phyloP scores from a whole-genome alignment of 2,888 invertebrate genomes.

The Cantharis rufa region DNA sequence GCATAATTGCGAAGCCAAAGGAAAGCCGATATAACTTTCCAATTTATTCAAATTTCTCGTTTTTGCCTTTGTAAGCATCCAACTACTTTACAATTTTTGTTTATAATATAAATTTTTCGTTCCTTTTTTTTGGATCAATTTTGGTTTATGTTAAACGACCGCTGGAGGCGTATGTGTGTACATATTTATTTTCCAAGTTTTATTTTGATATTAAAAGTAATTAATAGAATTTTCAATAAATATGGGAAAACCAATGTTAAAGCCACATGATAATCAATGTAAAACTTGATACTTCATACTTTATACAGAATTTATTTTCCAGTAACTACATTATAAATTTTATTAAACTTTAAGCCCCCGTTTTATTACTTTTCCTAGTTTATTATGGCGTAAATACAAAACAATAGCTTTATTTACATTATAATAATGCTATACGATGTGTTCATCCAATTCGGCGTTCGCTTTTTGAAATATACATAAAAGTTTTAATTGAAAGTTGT shows the following conservation, averaged over 20 bases:
- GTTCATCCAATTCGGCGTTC: not conserved
- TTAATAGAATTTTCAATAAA: too few relatives aligned
- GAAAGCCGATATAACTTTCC: not conserved
- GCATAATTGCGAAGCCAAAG: not conserved
- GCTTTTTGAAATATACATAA: not conserved
- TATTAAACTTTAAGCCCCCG: not conserved
- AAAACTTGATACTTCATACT: not conserved
- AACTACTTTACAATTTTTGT: too few relatives aligned
- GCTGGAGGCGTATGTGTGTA: too few relatives aligned
- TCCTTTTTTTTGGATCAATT: too few relatives aligned
- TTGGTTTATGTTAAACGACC: too few relatives aligned
- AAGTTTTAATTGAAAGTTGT: not conserved
- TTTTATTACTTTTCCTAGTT: not conserved
- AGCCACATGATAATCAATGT: too few relatives aligned
- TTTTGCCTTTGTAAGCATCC: too few relatives aligned
- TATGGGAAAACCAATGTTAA: too few relatives aligned
- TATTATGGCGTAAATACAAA: not conserved
- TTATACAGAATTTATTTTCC: not conserved
- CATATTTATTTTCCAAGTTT: too few relatives aligned
- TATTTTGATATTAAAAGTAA: too few relatives aligned
- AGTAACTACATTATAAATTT: not conserved
- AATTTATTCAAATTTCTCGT: not conserved
- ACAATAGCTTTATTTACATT: not conserved
- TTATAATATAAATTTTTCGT: too few relatives aligned
- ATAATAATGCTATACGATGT: not conserved